Evolutionary conservation across 2,888 invertebrate genomes (phyloP).

Genomic region (Melanophora roralis): DNA sequence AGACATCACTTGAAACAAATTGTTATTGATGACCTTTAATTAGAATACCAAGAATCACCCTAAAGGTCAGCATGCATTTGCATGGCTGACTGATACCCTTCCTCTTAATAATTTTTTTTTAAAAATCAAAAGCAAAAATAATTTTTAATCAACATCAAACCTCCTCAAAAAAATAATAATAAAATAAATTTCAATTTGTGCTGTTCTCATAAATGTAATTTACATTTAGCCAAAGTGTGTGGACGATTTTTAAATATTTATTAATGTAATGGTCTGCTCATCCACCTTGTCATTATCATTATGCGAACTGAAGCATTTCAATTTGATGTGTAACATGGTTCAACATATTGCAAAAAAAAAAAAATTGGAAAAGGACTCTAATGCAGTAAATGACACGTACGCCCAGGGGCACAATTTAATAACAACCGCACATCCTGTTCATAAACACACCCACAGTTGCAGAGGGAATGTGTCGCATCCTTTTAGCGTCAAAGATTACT

Average conservation of each 20-base stretch:
- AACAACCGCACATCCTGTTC: slow-evolving; percentile 52
- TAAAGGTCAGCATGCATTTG: too few relatives aligned
- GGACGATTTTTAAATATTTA: background rate
- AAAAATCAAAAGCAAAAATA: background rate
- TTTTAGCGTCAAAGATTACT: slow-evolving; percentile 28
- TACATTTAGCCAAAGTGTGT: background rate
- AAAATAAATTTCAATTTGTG: slow-evolving; percentile 35
- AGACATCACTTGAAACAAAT: too few relatives aligned
- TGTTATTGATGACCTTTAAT: too few relatives aligned
- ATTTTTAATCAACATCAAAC: background rate
- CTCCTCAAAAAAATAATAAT: background rate
- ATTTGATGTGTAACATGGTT: slow-evolving; percentile 44
- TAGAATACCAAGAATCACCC: too few relatives aligned
- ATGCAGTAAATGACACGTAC: slow-evolving; percentile 74
- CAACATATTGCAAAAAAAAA: slow-evolving; percentile 66
- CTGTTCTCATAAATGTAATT: slow-evolving; percentile 32
- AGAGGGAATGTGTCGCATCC: background rate
- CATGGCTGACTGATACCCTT: too few relatives aligned
- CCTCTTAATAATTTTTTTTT: too few relatives aligned
- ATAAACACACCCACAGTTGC: slow-evolving; percentile 1
- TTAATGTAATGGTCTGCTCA: slow-evolving; percentile 29
- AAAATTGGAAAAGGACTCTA: slow-evolving; percentile 64
- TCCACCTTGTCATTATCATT: slow-evolving; percentile 8
- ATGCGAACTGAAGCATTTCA: slow-evolving; percentile 47
- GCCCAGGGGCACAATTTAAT: slow-evolving; percentile 72